Evolutionary conservation across 2,888 invertebrate genomes (phyloP), one percentile per base, ranked within the genome.

Genomic region (Phrixothrix hirtus): DNA sequence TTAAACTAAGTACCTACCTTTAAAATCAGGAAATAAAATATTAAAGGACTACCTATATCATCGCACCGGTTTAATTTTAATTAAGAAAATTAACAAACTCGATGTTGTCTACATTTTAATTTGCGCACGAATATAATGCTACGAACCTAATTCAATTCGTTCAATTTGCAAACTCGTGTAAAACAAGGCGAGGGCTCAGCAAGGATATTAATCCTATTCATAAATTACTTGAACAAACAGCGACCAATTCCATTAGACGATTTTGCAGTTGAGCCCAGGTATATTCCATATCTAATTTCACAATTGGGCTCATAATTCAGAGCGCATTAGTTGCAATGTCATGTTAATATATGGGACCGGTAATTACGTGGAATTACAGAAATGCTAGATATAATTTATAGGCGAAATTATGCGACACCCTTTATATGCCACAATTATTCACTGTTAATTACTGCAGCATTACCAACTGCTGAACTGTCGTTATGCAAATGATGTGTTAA

Each of bases 241-340:
- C 36, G 34, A 52, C 52, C 56, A 56, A 56, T 56, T 52, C 56
- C 56, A 56, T 56, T 56, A 56, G 47, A 46, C 35, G 52, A 43
- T 52, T 53, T 52, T 36, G 48, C 45, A 52, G 34, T 49, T 64
- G 66, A 70, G 60, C 57, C 58, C 63, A 64, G 64, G 65, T 64
- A 63, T 57, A 64, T 60, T 59, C 63, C 55, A 71, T 71, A 71
- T 72, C 70, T 73, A 73, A 74, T 74, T 73, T 71, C 73, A 65
- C 71, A 73, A 73, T 74, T 74, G 74, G 70, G 68, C 69, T 69
- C 72, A 73, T 74, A 73, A 74, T 66, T 74, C 73, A 73, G 66
- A 43, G 55, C 57, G 58, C 46, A 64, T 63, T 64, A 64, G 55
- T 53, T 47, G 57, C 58, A 38, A 51, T 63, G 62, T 64, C 64